Conservation (phyloP, 2,888 invertebrate species). For the Pollenia angustigena region DNA sequence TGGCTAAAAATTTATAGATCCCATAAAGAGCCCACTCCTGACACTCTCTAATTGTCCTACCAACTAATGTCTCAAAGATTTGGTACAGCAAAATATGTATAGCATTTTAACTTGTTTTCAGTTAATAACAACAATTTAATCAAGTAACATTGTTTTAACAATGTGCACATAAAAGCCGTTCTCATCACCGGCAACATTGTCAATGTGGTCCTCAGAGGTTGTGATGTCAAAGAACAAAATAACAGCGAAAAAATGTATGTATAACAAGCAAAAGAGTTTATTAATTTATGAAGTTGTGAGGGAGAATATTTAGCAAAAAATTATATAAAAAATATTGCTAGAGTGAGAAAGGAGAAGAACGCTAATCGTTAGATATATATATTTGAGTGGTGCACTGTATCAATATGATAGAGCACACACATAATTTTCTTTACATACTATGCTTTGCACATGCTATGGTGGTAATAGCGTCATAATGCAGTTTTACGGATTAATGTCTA, state of each 20-base stretch:
- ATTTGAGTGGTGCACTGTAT: too few species aligned
- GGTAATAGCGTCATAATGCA: too few species aligned
- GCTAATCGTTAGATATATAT: too few species aligned
- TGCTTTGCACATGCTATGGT: too few species aligned
- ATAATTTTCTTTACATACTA: too few species aligned
- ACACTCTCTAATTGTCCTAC: too few species aligned
- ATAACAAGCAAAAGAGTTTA: background rate
- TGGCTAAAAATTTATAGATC: too few species aligned
- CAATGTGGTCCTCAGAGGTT: background rate
- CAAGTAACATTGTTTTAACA: constrained; percentile 48
- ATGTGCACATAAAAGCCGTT: constrained; percentile 28
- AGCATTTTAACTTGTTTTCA: background rate
- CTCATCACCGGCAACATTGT: background rate
- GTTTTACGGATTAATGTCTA: too few species aligned
- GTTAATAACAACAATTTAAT: constrained; percentile 53
- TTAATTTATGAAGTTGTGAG: constrained; percentile 38
- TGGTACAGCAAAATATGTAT: too few species aligned
- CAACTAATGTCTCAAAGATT: too few species aligned
- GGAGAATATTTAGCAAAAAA: background rate
- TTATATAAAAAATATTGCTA: background rate
- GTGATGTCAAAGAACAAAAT: background rate
- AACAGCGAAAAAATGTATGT: background rate
- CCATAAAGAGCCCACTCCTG: too few species aligned
- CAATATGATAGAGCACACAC: too few species aligned
- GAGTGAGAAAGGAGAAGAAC: background rate